Conservation (phyloP, 2,113 vertebrate genomes). For the Hyperopisus bebe region DNA sequence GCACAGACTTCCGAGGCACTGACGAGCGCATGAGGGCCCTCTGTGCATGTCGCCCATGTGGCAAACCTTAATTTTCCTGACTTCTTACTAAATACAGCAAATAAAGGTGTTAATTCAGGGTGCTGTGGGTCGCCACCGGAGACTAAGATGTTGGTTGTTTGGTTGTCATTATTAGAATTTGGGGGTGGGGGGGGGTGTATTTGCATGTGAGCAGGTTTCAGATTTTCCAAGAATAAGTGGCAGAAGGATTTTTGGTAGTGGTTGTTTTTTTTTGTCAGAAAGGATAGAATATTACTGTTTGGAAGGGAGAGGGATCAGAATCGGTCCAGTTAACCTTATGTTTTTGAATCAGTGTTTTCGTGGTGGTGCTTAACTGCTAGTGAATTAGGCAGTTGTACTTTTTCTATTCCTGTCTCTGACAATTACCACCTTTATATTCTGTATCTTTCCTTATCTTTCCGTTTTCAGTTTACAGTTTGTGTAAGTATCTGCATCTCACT, state of each 20-base stretch:
- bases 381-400: background rate
- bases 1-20: slow-evolving; percentile 4
- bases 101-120: slow-evolving; percentile 48
- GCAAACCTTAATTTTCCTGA: slow-evolving; percentile 27
- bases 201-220: background rate
- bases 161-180: background rate
- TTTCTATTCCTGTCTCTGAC: slow-evolving; percentile 32
- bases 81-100: slow-evolving; percentile 46
- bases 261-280: background rate
- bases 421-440: slow-evolving; percentile 64
- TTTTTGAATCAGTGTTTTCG: background rate
- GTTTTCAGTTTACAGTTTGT: slow-evolving; percentile 62
- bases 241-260: background rate
- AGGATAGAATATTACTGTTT: background rate
- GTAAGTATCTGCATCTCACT: slow-evolving; percentile 60
- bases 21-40: slow-evolving; percentile 27
- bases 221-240: background rate
- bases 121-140: background rate
- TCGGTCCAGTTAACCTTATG: background rate
- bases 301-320: background rate
- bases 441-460: slow-evolving; percentile 55
- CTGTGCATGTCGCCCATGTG: slow-evolving; percentile 34
- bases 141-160: background rate
- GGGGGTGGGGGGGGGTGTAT: background rate
- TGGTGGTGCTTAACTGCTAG: background rate